These are phyloP conservation scores for Actinernus sp. DNA, from an alignment of 92 coral and sea anemone genomes.

Conservation along the genomic window DNA sequence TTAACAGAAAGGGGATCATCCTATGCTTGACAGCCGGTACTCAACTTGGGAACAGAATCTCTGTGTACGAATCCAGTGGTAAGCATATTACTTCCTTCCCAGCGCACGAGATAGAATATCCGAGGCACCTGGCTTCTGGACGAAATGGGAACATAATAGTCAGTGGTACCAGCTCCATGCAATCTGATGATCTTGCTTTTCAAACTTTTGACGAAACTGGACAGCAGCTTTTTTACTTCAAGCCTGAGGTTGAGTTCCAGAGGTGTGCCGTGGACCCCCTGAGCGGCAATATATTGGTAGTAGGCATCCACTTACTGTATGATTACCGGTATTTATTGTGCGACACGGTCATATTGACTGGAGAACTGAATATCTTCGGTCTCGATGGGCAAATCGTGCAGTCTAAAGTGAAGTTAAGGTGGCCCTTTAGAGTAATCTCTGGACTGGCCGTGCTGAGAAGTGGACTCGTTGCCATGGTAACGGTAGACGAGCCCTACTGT, in stretches of 20 bases:
- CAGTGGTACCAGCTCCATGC: constrained; percentile 13
- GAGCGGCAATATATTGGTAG: constrained; percentile 24
- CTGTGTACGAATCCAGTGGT: constrained; percentile 3
- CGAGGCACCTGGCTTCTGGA: constrained; percentile 12
- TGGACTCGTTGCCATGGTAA: constrained; percentile 46
- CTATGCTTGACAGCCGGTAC: constrained; percentile 21
- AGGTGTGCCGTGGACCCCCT: constrained; percentile 31
- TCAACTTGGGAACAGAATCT: constrained; percentile 7
- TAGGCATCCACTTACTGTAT: constrained; percentile 1
- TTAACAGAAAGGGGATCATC: constrained; percentile 14
- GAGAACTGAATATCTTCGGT: constrained; percentile 20
- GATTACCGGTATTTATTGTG: constrained; percentile 27
- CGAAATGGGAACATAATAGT: constrained; percentile 10
- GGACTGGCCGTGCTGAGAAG: constrained; percentile 34
- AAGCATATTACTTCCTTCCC: constrained; percentile 13
- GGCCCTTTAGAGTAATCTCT: constrained; percentile 43
- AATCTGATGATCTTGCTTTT: constrained; percentile 25
- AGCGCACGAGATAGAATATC: constrained; percentile 32
- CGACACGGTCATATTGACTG: constrained; percentile 37
- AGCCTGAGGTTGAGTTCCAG: constrained; percentile 43
- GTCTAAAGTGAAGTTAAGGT: constrained; percentile 41
- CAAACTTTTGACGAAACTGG: constrained; percentile 45
- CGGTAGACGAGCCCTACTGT: constrained; percentile 36
- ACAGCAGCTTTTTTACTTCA: constrained; percentile 37
- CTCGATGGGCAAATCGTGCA: constrained; percentile 15